phyloP scores from a whole-genome alignment of 2,797 vertebrate species.

The Microtus obscurus region DNA sequence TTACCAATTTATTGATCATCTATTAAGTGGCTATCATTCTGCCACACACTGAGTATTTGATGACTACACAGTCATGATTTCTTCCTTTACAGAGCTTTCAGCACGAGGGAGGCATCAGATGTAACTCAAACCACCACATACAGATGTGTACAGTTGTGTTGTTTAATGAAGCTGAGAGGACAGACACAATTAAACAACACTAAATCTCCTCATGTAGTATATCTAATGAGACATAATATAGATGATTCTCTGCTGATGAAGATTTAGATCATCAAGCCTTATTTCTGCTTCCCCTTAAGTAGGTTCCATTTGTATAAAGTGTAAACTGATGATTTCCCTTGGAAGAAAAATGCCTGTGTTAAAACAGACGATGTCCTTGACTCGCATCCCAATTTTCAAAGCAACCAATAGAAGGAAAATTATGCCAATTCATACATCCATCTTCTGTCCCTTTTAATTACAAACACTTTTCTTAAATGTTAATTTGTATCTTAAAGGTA shows the following conservation, averaged over 20 bases:
- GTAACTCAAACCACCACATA: background rate
- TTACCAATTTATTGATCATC: background rate
- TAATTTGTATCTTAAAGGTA: constrained; percentile 22
- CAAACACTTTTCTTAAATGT: background rate
- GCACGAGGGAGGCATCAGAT: background rate
- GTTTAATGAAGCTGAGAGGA: background rate
- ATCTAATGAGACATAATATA: background rate
- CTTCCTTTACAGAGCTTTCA: background rate
- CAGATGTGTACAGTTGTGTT: background rate
- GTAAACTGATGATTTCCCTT: constrained; percentile 30
- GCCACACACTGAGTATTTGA: background rate
- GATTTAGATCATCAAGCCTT: background rate
- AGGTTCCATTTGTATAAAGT: constrained; percentile 33
- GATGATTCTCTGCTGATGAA: background rate
- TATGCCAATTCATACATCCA: background rate
- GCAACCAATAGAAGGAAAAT: background rate
- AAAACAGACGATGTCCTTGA: constrained; percentile 22
- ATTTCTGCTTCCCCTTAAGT: constrained; percentile 11
- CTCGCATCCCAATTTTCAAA: constrained; percentile 35
- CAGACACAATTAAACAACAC: background rate
- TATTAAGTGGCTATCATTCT: background rate
- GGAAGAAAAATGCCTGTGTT: background rate
- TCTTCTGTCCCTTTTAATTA: constrained; percentile 41
- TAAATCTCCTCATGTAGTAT: background rate
- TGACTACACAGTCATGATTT: background rate